Conservation (phyloP, 2,888 invertebrate species). For the Andrena minutula region DNA sequence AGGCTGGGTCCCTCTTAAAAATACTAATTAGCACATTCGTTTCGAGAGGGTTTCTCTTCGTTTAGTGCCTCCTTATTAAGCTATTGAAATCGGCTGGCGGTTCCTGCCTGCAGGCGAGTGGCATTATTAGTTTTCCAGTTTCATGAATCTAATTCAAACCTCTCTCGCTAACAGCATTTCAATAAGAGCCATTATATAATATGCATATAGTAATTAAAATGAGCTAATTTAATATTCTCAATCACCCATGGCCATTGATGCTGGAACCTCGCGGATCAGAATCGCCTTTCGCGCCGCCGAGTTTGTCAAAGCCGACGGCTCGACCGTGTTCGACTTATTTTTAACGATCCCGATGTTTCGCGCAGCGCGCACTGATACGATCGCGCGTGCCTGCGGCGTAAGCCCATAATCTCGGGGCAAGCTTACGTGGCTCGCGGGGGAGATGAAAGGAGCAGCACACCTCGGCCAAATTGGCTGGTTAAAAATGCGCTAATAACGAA, state of each 20-base stretch:
- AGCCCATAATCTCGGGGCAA: constrained; percentile 21
- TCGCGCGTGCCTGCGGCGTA: constrained; percentile 22
- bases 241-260: too few species aligned
- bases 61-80: too few species aligned
- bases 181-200: too few species aligned
- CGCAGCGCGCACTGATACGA: constrained; percentile 17
- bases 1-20: constrained; percentile 58
- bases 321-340: constrained; percentile 25
- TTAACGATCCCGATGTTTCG: constrained; percentile 1
- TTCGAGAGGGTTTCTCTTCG: background rate
- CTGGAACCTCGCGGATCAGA: background rate
- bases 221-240: too few species aligned
- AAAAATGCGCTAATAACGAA: constrained; percentile 67
- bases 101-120: too few species aligned
- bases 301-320: constrained; percentile 12
- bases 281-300: constrained; percentile 18
- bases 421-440: background rate
- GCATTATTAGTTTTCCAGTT: too few species aligned
- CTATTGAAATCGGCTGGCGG: too few species aligned
- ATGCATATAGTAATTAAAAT: too few species aligned
- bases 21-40: constrained; percentile 1
- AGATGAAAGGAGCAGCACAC: background rate
- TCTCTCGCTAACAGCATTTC: too few species aligned
- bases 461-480: constrained; percentile 49
- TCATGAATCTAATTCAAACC: too few species aligned